Conservation (phyloP, 2,113 vertebrate genomes). For the Rhinogobius similis region DNA sequence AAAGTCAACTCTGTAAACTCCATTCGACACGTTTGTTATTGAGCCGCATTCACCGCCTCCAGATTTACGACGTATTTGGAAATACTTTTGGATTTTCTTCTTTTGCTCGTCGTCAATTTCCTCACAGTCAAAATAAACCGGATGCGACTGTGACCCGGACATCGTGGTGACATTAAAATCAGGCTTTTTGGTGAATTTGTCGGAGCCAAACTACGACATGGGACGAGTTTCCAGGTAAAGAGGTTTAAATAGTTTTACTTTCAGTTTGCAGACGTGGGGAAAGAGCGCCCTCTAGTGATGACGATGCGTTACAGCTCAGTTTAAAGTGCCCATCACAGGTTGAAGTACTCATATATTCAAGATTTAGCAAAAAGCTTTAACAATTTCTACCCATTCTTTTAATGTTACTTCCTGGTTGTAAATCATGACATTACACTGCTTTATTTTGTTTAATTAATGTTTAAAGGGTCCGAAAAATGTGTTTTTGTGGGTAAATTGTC, state of each 20-base stretch:
- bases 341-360: too few relatives aligned
- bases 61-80: conserved; percentile 42
- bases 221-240: too few relatives aligned
- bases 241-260: neutral
- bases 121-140: conserved; percentile 42
- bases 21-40: neutral
- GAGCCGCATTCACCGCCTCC: conserved; percentile 61
- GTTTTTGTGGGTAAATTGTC: too few relatives aligned
- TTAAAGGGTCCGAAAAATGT: too few relatives aligned
- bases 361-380: too few relatives aligned
- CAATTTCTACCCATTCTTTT: too few relatives aligned
- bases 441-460: too few relatives aligned
- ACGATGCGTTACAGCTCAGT: too few relatives aligned
- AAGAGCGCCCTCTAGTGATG: neutral
- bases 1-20: conserved; percentile 50
- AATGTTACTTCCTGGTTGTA: too few relatives aligned
- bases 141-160: conserved; percentile 1
- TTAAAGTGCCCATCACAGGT: too few relatives aligned
- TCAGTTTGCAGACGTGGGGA: neutral
- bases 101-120: neutral
- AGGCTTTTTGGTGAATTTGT: neutral
- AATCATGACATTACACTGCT: too few relatives aligned
- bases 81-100: conserved; percentile 38
- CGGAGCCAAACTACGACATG: neutral
- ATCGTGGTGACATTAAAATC: neutral